phyloP scores from a whole-genome alignment of 1,140 invertebrate genomes.

The Megalonaias nervosa region DNA sequence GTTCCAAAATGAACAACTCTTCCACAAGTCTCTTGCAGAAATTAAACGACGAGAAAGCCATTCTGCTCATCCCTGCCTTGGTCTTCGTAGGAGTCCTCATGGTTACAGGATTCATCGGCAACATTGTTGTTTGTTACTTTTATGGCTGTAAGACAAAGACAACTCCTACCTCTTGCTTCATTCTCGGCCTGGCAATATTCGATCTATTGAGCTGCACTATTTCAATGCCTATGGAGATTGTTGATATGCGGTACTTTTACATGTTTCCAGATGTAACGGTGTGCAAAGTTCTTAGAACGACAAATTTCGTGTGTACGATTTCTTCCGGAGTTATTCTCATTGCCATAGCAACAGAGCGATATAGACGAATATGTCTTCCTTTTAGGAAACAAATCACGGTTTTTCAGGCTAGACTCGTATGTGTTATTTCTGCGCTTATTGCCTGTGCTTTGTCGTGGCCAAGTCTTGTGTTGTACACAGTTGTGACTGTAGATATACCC shows the following conservation, averaged over 20 bases:
- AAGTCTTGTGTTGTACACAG: conserved; percentile 18
- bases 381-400: conserved; percentile 39
- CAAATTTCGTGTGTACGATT: conserved; percentile 35
- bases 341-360: conserved; percentile 45
- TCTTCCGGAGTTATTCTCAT: conserved; percentile 43
- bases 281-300: conserved; percentile 40
- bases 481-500: conserved; percentile 9
- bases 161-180: conserved; percentile 35
- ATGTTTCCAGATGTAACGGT: conserved; percentile 34
- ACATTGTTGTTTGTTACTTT: conserved; percentile 38
- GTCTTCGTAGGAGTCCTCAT: conserved; percentile 37
- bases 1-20: no score
- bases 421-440: neutral
- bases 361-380: conserved; percentile 42
- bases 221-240: conserved; percentile 48
- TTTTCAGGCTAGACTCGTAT: conserved; percentile 14
- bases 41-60: conserved; percentile 36
- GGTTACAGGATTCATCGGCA: conserved; percentile 31
- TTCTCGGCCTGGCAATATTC: conserved; percentile 46
- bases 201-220: conserved; percentile 45
- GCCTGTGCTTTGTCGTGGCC: conserved; percentile 6
- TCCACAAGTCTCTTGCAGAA: neutral
- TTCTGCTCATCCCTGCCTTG: conserved; percentile 29
- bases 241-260: conserved; percentile 42
- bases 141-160: conserved; percentile 27